Conservation (phyloP, 2,888 invertebrate species). For the Malthinus seriepunctatus region DNA sequence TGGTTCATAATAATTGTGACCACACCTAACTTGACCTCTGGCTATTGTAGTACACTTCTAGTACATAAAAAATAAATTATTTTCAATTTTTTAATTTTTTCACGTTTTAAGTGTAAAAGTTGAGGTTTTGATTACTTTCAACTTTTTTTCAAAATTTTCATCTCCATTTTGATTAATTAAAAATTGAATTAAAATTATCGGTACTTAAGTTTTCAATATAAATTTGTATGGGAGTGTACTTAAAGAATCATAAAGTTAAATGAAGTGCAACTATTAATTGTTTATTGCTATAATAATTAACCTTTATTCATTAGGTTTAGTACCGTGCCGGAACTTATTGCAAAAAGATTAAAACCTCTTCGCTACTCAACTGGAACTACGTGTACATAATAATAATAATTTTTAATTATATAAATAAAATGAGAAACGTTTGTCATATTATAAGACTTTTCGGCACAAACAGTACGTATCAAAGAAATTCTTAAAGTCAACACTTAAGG, state of each 20-base stretch:
- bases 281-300: slow-evolving; percentile 18
- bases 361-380: too few relatives aligned
- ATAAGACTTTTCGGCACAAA: slow-evolving; percentile 25
- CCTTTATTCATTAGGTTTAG: slow-evolving; percentile 2
- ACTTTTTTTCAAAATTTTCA: too few relatives aligned
- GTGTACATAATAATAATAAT: too few relatives aligned
- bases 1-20: slow-evolving; percentile 40
- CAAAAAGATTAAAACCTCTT: not conserved
- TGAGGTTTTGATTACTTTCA: too few relatives aligned
- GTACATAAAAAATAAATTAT: not conserved
- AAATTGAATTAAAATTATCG: too few relatives aligned
- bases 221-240: not conserved
- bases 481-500: slow-evolving; percentile 24
- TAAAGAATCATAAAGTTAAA: not conserved
- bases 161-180: too few relatives aligned
- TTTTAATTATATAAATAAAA: too few relatives aligned
- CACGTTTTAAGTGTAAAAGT: too few relatives aligned
- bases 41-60: slow-evolving; percentile 14
- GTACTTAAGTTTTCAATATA: too few relatives aligned
- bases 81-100: slow-evolving; percentile 9
- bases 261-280: slow-evolving; percentile 10
- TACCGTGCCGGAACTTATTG: slow-evolving; percentile 18
- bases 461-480: slow-evolving; percentile 24
- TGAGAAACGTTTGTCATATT: too few relatives aligned
- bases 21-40: slow-evolving; percentile 37